A percentile compares a stretch with the other conserved stretches of the same genome.
phyloP scores from a whole-genome alignment of 2,797 vertebrate species.

The Varecia variegata region DNA sequence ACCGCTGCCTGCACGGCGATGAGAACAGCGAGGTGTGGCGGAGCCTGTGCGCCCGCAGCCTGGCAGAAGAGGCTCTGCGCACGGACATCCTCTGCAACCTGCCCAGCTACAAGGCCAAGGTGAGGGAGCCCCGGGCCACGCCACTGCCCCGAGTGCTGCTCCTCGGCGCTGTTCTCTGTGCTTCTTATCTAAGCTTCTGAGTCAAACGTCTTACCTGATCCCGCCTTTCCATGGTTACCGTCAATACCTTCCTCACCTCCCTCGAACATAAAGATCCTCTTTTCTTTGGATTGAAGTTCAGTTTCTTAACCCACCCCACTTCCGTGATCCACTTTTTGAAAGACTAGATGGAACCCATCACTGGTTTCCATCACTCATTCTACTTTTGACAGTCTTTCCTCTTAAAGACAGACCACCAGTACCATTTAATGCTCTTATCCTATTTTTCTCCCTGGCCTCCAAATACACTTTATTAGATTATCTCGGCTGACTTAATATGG shows the following conservation, averaged over 20 bases:
- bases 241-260: neutral
- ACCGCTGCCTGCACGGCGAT: constrained; percentile 92
- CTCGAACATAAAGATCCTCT: constrained; percentile 2
- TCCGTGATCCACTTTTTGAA: constrained; percentile 31
- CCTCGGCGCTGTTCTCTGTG: neutral
- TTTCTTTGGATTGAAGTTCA: constrained; percentile 50
- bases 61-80: constrained; percentile 94
- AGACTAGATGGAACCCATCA: neutral
- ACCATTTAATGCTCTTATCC: neutral
- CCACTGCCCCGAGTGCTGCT: neutral
- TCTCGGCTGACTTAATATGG: neutral
- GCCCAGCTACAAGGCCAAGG: constrained; percentile 94
- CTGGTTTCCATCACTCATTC: neutral
- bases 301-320: constrained; percentile 34
- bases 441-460: neutral
- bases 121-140: constrained; percentile 67
- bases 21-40: constrained; percentile 99
- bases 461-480: constrained; percentile 9
- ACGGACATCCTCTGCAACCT: constrained; percentile 98
- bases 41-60: constrained; percentile 90
- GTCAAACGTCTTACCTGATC: neutral
- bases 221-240: constrained; percentile 12
- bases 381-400: neutral
- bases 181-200: neutral
- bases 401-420: neutral